Base-by-base conservation (phyloP, 2,113 vertebrate genomes). In the Prunella himalayana region DNA sequence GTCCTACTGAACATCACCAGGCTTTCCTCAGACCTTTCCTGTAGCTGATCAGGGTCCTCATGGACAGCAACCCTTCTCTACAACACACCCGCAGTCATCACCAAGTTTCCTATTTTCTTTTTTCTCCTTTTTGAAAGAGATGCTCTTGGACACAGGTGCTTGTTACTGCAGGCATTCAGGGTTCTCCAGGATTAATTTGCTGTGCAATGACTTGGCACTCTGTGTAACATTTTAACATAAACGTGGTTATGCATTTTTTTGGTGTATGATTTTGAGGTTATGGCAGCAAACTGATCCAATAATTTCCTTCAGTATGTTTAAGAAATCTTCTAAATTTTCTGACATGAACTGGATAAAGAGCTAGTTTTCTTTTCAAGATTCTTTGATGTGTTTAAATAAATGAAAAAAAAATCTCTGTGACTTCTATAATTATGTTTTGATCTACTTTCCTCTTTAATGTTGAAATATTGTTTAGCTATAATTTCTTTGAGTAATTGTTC, bases 51-150 rank as follows among this genome's bases (percentile, higher is more conserved):
- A 10, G 56, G 15, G 44, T n/a, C 53, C 19, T 69, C 9, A 13
- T 37, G 41, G 42, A 5, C 6, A n/a, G 28, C 50, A 69, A 0
- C 6, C 3, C 20, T 82, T 63, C 24, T 50, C 60, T 73, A 15
- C n/a, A 39, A 13, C 49, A 13, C 25, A 15, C 31, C 25, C 0
- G 0, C 37, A 54, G 22, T 15, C 39, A 39, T 89, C 68, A 30
- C 28, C 15, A 19, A 54, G 9, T 72, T 82, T 6, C 13, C 4
- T 5, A 0, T 45, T 77, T 73, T 13, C 24, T n/a, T 47, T 33
- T 71, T 27, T 8, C 15, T 22, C 30, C 15, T 44, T 85, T 80
- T 41, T 49, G 54, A 54, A 68, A 35, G 71, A 51, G 31, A n/a
- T 56, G 41, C 15, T 53, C 71, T 49, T 64, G 15, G 42, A 19